Evolutionary conservation across 1,140 invertebrate species (phyloP).

Genomic region (Elymnias hypermnestra): DNA sequence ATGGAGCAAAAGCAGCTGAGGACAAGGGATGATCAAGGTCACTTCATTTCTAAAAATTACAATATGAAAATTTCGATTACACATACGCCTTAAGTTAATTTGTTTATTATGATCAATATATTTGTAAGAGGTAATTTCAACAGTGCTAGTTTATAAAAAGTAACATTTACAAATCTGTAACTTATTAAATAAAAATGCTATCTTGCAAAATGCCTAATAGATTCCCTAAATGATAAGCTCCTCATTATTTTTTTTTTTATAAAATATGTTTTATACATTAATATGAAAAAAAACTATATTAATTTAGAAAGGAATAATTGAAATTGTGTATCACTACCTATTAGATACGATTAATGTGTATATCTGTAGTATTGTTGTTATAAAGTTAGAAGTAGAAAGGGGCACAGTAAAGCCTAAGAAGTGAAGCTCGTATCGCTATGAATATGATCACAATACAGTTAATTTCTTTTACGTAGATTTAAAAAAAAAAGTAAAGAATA

Average conservation of each 20-base stretch:
- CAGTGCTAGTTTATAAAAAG: conserved; percentile 46
- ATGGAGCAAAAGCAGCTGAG: conserved; percentile 64
- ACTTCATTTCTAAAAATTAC: conserved; percentile 68
- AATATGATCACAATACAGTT: conserved; percentile 18
- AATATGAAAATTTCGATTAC: conserved; percentile 14
- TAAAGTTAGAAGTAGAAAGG: conserved; percentile 33
- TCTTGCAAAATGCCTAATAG: conserved; percentile 44
- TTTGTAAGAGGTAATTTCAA: conserved; percentile 53
- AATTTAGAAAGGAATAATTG: no score
- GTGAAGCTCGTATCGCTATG: conserved; percentile 41
- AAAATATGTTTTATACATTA: conserved; percentile 17
- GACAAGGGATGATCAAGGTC: conserved; percentile 66
- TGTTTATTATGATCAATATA: conserved; percentile 33
- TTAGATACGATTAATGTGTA: conserved; percentile 10
- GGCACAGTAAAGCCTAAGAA: conserved; percentile 37
- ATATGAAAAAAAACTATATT: conserved; percentile 1
- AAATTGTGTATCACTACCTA: not conserved
- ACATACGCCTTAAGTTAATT: conserved; percentile 19
- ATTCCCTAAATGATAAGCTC: conserved; percentile 70
- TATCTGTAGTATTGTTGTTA: conserved; percentile 21
- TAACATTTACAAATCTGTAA: conserved; percentile 45
- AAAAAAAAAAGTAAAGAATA: no score
- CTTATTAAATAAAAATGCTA: conserved; percentile 33
- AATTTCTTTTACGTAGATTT: no score
- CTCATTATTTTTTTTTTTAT: conserved; percentile 42